Conservation (phyloP, 2,113 vertebrate genomes). For the Cebus imitator region DNA sequence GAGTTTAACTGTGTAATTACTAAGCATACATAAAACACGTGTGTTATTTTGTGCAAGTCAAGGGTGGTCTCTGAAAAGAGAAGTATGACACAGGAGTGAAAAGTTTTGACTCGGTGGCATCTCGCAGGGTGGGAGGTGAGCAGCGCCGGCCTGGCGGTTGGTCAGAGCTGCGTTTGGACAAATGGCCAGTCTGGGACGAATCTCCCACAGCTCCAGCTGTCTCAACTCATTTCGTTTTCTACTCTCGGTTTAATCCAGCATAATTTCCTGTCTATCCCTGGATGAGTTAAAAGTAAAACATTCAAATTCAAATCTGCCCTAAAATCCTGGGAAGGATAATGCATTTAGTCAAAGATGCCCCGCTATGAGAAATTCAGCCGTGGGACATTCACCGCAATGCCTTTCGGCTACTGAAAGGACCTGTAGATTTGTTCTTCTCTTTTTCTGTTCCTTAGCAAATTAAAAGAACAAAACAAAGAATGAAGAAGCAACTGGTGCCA, state of each 20-base stretch:
- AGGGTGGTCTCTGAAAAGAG: neutral
- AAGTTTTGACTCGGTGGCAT: neutral
- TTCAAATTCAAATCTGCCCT: neutral
- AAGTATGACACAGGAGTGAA: neutral
- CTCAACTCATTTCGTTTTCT: neutral
- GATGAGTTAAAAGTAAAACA: neutral
- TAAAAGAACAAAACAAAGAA: neutral
- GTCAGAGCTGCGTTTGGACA: fast-evolving
- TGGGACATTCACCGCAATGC: fast-evolving
- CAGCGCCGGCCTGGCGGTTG: fast-evolving
- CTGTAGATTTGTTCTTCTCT: neutral
- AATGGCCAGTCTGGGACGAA: fast-evolving
- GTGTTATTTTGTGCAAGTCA: neutral
- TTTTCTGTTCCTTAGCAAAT: neutral
- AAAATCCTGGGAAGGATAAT: neutral
- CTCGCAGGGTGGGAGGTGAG: fast-evolving
- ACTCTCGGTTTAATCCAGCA: neutral
- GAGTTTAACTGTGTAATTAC: no score
- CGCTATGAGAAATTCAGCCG: fast-evolving
- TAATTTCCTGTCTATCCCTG: fast-evolving
- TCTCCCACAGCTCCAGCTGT: neutral
- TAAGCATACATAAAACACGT: neutral
- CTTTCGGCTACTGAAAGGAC: neutral
- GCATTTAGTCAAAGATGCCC: fast-evolving
- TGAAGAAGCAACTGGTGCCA: neutral